A percentile compares a stretch with the other conserved stretches of the same genome.
Evolutionary conservation across 2,888 invertebrate species (phyloP).

Genomic region (Eugnorisma glareosa): DNA sequence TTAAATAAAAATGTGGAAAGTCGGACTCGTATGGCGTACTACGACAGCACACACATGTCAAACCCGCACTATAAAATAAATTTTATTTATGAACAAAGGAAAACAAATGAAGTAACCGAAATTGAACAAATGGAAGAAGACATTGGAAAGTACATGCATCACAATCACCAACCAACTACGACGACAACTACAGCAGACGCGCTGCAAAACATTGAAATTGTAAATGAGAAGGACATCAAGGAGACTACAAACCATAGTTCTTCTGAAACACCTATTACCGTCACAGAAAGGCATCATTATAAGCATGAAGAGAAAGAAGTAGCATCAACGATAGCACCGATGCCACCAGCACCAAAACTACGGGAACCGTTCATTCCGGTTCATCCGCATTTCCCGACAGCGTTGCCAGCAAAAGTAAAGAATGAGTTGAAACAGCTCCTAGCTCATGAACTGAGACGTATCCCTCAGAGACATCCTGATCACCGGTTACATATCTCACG

Average conservation of each 20-base stretch:
- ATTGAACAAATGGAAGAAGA: slow-evolving; percentile 75
- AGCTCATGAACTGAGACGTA: background rate
- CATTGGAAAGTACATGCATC: slow-evolving; percentile 71
- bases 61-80: slow-evolving; percentile 69
- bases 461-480: background rate
- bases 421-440: slow-evolving; percentile 58
- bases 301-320: slow-evolving; percentile 4
- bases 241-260: background rate
- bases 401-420: slow-evolving; percentile 62
- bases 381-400: slow-evolving; percentile 12
- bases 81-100: slow-evolving; percentile 74
- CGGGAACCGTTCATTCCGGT: background rate
- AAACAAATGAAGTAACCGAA: slow-evolving; percentile 72
- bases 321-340: slow-evolving; percentile 18
- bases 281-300: background rate
- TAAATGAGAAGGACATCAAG: slow-evolving; percentile 15
- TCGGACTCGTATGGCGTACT: slow-evolving; percentile 56
- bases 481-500: background rate
- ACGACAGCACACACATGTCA: slow-evolving; percentile 58
- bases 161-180: slow-evolving; percentile 63
- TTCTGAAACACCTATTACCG: background rate
- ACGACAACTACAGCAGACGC: slow-evolving; percentile 65
- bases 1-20: background rate
- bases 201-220: background rate
- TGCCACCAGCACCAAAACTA: slow-evolving; percentile 23